Evolutionary conservation across 2,888 invertebrate species (phyloP).

Genomic region (Sarcophaga rosellei): DNA sequence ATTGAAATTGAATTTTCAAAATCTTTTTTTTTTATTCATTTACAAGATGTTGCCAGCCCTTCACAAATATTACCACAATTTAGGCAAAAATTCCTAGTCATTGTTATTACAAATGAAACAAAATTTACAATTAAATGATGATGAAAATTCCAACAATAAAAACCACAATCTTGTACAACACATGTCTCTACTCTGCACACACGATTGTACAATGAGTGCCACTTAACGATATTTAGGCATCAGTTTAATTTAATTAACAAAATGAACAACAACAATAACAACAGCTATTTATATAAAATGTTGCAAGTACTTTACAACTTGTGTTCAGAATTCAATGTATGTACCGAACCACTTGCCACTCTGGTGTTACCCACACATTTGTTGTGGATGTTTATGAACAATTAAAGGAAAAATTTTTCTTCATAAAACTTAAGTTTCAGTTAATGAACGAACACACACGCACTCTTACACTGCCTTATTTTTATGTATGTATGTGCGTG

Average conservation of each 20-base stretch:
- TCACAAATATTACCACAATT: too few relatives aligned
- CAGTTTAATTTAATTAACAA: constrained; percentile 63
- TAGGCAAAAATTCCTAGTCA: too few relatives aligned
- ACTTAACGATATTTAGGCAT: constrained; percentile 45
- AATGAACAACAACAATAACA: constrained; percentile 26
- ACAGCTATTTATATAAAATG: too few relatives aligned
- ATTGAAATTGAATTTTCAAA: too few relatives aligned
- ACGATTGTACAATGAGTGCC: background rate
- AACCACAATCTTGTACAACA: constrained; percentile 42
- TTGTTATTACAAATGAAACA: background rate
- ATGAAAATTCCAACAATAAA: constrained; percentile 33
- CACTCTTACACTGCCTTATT: background rate
- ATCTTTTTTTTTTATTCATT: too few relatives aligned
- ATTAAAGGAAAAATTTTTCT: constrained; percentile 55
- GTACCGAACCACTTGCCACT: background rate
- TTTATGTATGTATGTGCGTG: too few relatives aligned
- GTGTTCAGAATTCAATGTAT: constrained; percentile 16
- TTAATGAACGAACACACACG: constrained; percentile 36
- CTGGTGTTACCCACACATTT: background rate
- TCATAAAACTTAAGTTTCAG: constrained; percentile 52
- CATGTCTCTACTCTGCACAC: constrained; percentile 9
- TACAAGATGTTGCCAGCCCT: too few relatives aligned
- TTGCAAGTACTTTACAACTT: background rate
- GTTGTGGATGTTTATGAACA: constrained; percentile 30
- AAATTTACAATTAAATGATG: constrained; percentile 33